Evolutionary conservation across 1,140 invertebrate genomes (phyloP).

Genomic region (Latrodectus geometricus): DNA sequence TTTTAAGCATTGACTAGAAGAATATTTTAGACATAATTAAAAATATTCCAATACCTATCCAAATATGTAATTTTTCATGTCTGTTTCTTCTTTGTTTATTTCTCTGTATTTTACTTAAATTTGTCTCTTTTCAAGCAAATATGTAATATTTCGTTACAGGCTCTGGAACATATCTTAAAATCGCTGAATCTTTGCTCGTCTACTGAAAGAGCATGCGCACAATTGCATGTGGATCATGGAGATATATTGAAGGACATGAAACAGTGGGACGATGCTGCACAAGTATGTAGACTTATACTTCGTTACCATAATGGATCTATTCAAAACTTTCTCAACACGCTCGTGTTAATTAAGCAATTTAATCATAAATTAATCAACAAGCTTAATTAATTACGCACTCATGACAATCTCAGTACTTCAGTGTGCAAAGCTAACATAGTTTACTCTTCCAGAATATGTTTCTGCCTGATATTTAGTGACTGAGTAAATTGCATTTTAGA

Average conservation of each 20-base stretch:
- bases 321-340: no score
- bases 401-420: no score
- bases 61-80: not conserved
- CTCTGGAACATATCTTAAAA: constrained; percentile 63
- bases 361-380: no score
- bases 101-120: not conserved
- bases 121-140: no score
- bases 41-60: not conserved
- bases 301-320: no score
- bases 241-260: constrained; percentile 64
- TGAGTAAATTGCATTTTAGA: no score
- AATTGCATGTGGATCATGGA: constrained; percentile 63
- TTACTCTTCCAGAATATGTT: no score
- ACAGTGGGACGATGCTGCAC: constrained; percentile 63
- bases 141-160: constrained; percentile 32
- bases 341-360: no score
- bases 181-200: constrained; percentile 62
- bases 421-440: no score
- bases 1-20: no score
- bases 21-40: not conserved
- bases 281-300: constrained; percentile 39
- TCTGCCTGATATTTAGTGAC: no score
- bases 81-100: not conserved
- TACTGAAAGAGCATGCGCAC: constrained; percentile 62
- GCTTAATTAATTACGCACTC: no score